Evolutionary conservation across 2,888 invertebrate species (phyloP).

Genomic region (Marronus borbonicus): DNA sequence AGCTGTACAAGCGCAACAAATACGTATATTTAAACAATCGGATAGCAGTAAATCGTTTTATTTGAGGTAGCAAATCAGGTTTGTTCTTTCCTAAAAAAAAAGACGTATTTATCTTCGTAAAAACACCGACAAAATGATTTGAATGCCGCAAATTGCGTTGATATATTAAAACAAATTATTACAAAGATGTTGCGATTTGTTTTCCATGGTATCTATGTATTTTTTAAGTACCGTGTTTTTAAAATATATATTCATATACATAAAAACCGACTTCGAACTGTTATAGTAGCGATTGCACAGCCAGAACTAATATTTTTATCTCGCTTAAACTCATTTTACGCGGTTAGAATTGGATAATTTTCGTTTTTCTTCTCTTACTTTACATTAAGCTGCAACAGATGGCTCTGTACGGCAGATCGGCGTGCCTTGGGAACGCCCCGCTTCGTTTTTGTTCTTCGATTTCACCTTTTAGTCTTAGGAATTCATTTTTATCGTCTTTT

Average conservation of each 20-base stretch:
- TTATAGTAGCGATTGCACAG: constrained; percentile 33
- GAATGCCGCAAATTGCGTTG: neutral
- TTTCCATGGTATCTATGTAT: neutral
- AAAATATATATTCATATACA: neutral
- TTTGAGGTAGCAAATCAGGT: too few species aligned
- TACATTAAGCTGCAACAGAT: constrained; percentile 69
- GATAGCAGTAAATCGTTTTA: too few species aligned
- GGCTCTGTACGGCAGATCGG: constrained; percentile 66
- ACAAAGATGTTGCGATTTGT: neutral
- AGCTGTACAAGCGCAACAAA: too few species aligned
- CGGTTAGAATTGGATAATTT: neutral
- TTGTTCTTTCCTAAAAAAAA: neutral
- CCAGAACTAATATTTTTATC: constrained; percentile 25
- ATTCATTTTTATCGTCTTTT: constrained; percentile 67
- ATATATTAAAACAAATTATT: neutral
- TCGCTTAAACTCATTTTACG: constrained; percentile 3
- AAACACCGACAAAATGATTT: too few species aligned
- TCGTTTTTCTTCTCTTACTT: neutral
- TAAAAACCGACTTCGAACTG: constrained; percentile 14
- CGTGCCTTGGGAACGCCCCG: constrained; percentile 61
- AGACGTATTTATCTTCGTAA: too few species aligned
- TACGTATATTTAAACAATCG: too few species aligned
- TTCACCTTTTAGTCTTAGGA: constrained; percentile 64
- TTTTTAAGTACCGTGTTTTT: constrained; percentile 28
- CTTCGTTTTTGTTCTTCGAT: constrained; percentile 59